These are phyloP conservation scores for Benthosema pterotum DNA, from an alignment of 2,797 vertebrate genomes.

Conservation along the genomic window DNA sequence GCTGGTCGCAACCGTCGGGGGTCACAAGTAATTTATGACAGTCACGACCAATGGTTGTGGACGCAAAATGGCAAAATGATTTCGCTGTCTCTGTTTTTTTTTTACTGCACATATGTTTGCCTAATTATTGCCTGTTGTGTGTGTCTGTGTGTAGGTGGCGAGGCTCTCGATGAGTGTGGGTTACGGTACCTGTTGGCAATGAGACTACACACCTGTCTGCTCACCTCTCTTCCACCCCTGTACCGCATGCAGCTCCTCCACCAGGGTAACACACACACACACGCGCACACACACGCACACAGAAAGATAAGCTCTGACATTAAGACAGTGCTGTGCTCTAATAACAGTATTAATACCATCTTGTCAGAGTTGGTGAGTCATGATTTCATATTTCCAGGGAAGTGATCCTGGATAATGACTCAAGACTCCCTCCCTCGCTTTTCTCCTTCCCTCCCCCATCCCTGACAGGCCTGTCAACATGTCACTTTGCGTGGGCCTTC, in stretches of 20 bases:
- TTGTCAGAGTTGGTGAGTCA: background rate
- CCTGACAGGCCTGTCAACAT: slow-evolving; percentile 90
- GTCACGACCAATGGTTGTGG: too few species aligned
- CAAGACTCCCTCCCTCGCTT: background rate
- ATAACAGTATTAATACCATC: too few species aligned
- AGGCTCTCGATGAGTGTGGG: slow-evolving; percentile 96
- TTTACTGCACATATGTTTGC: background rate
- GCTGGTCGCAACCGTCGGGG: too few species aligned
- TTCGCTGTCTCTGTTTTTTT: too few species aligned
- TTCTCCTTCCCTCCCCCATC: too few species aligned
- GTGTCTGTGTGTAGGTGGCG: slow-evolving; percentile 85
- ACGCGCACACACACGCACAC: slow-evolving; percentile 14
- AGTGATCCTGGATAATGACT: background rate
- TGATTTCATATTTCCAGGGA: background rate
- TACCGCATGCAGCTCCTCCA: slow-evolving; percentile 97
- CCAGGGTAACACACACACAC: slow-evolving; percentile 86
- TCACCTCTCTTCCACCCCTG: slow-evolving; percentile 95
- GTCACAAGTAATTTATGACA: too few species aligned
- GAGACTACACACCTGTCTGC: slow-evolving; percentile 95
- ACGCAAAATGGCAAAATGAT: too few species aligned
- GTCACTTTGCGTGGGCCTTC: slow-evolving; percentile 99
- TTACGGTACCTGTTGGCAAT: slow-evolving; percentile 94
- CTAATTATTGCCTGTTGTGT: slow-evolving; percentile 12
- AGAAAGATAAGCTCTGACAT: background rate
- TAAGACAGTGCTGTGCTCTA: background rate